Conservation (phyloP, 2,113 vertebrate species). For the Marmota flaviventris region DNA sequence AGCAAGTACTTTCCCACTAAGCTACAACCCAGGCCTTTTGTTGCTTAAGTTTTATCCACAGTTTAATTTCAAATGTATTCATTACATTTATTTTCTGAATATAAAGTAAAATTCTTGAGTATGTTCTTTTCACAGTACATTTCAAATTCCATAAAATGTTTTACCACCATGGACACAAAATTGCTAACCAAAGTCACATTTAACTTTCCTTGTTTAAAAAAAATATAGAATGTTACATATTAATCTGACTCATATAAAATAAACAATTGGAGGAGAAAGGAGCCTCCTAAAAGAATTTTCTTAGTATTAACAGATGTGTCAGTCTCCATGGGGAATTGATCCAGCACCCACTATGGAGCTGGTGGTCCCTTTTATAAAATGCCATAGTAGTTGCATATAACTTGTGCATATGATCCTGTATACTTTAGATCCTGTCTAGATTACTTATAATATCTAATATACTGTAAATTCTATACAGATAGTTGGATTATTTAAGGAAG, state of each 20-base stretch:
- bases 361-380: not conserved
- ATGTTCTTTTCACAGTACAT: not conserved
- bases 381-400: not conserved
- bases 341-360: not conserved
- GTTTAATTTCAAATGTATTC: not conserved
- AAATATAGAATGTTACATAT: not conserved
- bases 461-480: not conserved
- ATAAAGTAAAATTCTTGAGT: conserved; percentile 22
- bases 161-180: not conserved
- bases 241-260: not conserved
- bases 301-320: not conserved
- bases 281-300: not conserved
- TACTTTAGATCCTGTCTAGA: not conserved
- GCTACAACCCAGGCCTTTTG: not conserved
- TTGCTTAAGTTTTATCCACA: not conserved
- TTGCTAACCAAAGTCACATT: not conserved
- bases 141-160: not conserved
- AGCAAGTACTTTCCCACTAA: not conserved
- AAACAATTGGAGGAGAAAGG: not conserved
- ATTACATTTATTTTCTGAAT: conserved; percentile 40
- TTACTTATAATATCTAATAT: not conserved
- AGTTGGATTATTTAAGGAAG: not conserved
- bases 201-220: not conserved
- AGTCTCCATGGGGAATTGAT: not conserved
- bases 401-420: not conserved